Conservation (phyloP, 2,797 vertebrate genomes). For the Karalla daura region DNA sequence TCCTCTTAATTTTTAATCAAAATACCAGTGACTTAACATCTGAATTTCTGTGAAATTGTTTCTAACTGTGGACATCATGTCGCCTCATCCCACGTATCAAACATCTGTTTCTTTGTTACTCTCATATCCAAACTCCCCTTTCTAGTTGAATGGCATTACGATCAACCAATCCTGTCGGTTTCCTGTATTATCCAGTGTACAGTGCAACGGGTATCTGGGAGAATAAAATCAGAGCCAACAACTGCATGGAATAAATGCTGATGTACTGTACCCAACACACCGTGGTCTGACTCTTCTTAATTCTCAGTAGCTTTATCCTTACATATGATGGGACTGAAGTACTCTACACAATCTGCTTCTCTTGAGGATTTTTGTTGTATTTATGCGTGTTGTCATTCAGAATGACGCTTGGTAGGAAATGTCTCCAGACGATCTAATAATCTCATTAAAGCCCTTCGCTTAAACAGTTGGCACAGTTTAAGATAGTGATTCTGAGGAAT, state of each 20-base stretch:
- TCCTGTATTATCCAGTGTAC: constrained; percentile 90
- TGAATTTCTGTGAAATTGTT: constrained; percentile 68
- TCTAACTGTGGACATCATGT: constrained; percentile 75
- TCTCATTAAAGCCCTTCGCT: no score
- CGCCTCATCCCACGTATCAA: constrained; percentile 62
- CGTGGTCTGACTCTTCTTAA: constrained; percentile 32
- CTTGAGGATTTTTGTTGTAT: background rate
- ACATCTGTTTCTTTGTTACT: constrained; percentile 73
- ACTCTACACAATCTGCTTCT: no score
- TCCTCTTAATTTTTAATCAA: constrained; percentile 52
- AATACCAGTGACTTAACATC: constrained; percentile 59
- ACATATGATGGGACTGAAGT: background rate
- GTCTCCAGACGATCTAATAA: no score
- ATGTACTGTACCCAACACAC: constrained; percentile 86
- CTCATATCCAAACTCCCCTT: constrained; percentile 64
- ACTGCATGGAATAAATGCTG: constrained; percentile 98
- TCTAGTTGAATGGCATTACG: constrained; percentile 82
- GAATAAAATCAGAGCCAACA: constrained; percentile 92
- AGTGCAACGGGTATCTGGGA: constrained; percentile 87
- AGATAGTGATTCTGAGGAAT: no score
- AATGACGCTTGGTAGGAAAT: no score
- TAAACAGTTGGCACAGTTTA: no score
- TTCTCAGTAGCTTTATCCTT: background rate
- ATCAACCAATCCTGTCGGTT: constrained; percentile 86
- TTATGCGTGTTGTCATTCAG: no score